phyloP scores from a whole-genome alignment of 2,888 invertebrate species.

The Synanthedon vespiformis region DNA sequence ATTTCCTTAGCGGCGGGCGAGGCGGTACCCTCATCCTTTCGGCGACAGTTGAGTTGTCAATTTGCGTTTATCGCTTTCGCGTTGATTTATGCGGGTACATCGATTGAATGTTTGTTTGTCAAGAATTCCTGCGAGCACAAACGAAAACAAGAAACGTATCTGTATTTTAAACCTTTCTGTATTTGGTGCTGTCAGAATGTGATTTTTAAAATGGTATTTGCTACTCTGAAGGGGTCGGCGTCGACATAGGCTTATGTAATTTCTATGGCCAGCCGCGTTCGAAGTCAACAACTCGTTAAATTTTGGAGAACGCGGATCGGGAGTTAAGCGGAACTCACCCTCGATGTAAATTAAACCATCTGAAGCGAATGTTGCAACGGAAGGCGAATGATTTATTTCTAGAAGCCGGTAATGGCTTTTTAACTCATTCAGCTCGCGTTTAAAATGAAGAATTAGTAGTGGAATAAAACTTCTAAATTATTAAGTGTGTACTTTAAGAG shows the following conservation, averaged over 20 bases:
- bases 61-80: slow-evolving; percentile 36
- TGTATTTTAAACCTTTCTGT: not conserved
- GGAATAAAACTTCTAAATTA: slow-evolving; percentile 4
- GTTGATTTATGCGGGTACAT: slow-evolving; percentile 37
- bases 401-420: slow-evolving; percentile 32
- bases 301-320: slow-evolving; percentile 19
- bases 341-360: slow-evolving; percentile 42
- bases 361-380: slow-evolving; percentile 31
- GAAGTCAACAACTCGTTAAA: slow-evolving; percentile 20
- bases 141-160: slow-evolving; percentile 15
- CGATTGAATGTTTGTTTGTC: slow-evolving; percentile 26
- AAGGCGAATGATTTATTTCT: slow-evolving; percentile 37
- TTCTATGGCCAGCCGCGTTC: not conserved
- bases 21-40: slow-evolving; percentile 24
- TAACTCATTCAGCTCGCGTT: slow-evolving; percentile 31
- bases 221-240: not conserved
- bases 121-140: slow-evolving; percentile 12
- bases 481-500: not conserved
- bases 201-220: not conserved
- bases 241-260: not conserved
- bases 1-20: slow-evolving; percentile 20
- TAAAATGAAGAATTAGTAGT: slow-evolving; percentile 17
- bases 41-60: slow-evolving; percentile 41
- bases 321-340: slow-evolving; percentile 30
- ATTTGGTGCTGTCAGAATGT: not conserved